Evolutionary conservation across 2,888 invertebrate species (phyloP).

Genomic region (Drosophila engyochracea): DNA sequence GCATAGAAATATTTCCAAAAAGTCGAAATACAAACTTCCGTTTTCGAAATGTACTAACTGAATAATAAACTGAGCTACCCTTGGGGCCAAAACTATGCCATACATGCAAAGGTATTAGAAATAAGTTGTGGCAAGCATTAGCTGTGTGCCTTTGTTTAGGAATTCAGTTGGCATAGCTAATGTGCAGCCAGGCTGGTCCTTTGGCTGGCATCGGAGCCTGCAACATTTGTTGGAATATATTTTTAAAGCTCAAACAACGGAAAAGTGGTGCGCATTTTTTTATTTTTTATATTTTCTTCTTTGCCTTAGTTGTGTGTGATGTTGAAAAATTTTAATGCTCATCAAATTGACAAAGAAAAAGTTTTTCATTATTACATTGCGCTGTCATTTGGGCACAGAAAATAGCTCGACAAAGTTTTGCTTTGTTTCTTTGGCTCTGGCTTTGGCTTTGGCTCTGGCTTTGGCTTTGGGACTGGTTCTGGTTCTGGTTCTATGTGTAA

Average conservation of each 20-base stretch:
- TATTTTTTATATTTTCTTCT: constrained; percentile 20
- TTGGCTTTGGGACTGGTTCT: neutral
- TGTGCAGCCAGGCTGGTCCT: neutral
- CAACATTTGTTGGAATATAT: neutral
- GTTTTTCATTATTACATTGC: constrained; percentile 84
- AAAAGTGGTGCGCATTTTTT: constrained; percentile 10
- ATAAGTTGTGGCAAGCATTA: neutral
- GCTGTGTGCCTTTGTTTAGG: neutral
- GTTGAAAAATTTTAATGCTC: constrained; percentile 77
- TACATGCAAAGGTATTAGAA: neutral
- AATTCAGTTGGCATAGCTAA: neutral
- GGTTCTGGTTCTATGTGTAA: constrained; percentile 54
- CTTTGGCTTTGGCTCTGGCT: neutral
- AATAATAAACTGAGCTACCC: neutral
- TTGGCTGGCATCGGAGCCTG: neutral
- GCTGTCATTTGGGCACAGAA: constrained; percentile 82
- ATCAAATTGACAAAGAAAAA: constrained; percentile 84
- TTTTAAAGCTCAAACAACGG: constrained; percentile 44
- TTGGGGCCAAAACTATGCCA: neutral
- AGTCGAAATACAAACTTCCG: neutral
- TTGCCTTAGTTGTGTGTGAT: constrained; percentile 2
- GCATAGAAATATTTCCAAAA: neutral
- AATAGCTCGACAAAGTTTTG: constrained; percentile 76
- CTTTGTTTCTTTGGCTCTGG: constrained; percentile 15
- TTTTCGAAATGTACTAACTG: neutral